Evolutionary conservation across 2,113 vertebrate species (phyloP), one percentile per base, ranked within the genome.

Genomic region (Thamnophis sirtalis): DNA sequence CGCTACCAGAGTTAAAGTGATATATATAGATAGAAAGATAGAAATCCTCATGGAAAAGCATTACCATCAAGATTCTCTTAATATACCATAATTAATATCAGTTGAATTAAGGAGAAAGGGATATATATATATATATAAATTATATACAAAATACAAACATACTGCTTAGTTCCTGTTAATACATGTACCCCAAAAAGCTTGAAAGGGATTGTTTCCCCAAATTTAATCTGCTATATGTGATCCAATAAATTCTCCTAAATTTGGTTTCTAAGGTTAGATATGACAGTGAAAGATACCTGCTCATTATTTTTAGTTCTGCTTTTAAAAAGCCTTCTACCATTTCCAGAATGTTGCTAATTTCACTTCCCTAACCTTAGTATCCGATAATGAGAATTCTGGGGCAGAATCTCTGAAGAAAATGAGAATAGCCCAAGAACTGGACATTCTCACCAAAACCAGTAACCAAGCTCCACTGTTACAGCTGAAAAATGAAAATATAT

Each of bases 231-330:
- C 95, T 93, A 95, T 92, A 86, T 86, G 28, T 84, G 85, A 17
- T 93, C 95, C 55, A 94, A 94, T 94, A 94, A 96, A 96, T 96
- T 92, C 92, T 95, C 89, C 89, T 53, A 93, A 96, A 94, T 94
- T 96, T 95, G 92, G 95, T 94, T 96, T 63, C 95, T 94, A 96
- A 96, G 95, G 96, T 97, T 97, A 97, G 97, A 93, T 89, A 96
- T 95, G 92, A 95, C 94, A 22, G 96, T 80, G 33, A 80, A 94
- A 95, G 95, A 95, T 94, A 94, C 92, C 94, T 93, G 92, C 93
- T 91, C 94, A 95, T 94, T 91, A 93, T 96, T 96, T 94, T 96
- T 96, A 89, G 93, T 93, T 96, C 96, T 96, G 95, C 95, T 58
- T 94, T 96, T 95, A 93, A 96, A 96, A 94, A 94, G 33, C 3